Evolutionary conservation across 2,113 vertebrate species (phyloP).

Genomic region (Saguinus midas): DNA sequence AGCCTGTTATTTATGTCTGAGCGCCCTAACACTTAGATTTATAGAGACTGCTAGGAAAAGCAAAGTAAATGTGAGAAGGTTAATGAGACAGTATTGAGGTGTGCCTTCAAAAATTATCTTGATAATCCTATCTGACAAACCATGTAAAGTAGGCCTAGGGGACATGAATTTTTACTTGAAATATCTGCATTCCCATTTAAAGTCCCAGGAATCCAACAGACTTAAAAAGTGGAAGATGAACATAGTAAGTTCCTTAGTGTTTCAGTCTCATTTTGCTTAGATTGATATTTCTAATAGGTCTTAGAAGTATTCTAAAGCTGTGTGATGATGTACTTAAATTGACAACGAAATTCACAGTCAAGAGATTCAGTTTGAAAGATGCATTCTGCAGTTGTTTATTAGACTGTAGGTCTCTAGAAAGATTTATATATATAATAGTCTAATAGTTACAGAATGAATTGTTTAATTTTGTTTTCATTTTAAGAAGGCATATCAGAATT

Average conservation of each 20-base stretch:
- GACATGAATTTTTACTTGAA: background rate
- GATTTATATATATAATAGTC: background rate
- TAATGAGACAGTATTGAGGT: background rate
- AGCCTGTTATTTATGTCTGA: background rate
- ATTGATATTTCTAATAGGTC: background rate
- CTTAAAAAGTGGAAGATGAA: constrained; percentile 17
- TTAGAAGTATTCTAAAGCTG: background rate
- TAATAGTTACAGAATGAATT: constrained; percentile 28
- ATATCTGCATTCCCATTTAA: background rate
- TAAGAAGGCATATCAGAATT: background rate
- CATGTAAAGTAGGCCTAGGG: background rate
- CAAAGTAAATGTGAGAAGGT: background rate
- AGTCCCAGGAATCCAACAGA: background rate
- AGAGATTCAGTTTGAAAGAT: too few relatives aligned
- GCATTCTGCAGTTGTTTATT: too few relatives aligned
- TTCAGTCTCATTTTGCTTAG: background rate
- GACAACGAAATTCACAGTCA: background rate
- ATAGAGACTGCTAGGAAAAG: background rate
- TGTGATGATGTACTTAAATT: background rate
- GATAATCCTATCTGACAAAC: background rate
- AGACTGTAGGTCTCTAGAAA: too few relatives aligned
- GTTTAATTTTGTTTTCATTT: constrained; percentile 25
- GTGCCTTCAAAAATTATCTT: background rate
- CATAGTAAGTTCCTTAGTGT: background rate
- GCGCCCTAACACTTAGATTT: background rate